phyloP scores from a whole-genome alignment of 2,797 vertebrate species.

The Darevskia nairensis region DNA sequence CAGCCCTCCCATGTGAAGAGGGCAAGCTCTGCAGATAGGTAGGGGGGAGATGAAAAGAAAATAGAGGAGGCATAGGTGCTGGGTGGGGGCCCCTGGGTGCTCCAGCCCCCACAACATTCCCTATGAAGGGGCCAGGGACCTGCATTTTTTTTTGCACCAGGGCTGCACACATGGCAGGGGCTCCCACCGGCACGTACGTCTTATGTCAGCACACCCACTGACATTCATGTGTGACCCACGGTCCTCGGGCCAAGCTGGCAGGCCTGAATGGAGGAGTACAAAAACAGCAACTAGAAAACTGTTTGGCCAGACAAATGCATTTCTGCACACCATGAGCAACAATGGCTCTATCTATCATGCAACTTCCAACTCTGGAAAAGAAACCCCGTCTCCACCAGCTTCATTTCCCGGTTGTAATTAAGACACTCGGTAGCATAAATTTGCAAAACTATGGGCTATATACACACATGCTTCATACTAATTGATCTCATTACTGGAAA shows the following conservation, averaged over 20 bases:
- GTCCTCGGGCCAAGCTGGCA: too few species aligned
- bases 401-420: neutral
- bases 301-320: neutral
- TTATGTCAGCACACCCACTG: too few species aligned
- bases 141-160: too few species aligned
- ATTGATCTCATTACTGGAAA: neutral
- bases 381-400: neutral
- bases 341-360: neutral
- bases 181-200: accelerated
- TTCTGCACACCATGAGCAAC: neutral
- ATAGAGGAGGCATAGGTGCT: too few species aligned
- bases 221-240: too few species aligned
- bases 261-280: too few species aligned
- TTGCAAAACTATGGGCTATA: neutral
- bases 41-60: neutral
- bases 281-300: neutral
- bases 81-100: too few species aligned
- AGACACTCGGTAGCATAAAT: neutral
- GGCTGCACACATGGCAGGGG: too few species aligned
- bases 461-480: neutral
- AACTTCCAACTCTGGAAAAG: neutral
- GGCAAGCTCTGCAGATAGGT: neutral
- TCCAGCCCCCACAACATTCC: too few species aligned
- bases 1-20: neutral
- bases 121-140: too few species aligned